These are phyloP conservation scores for Festucalex cinctus DNA, from an alignment of 2,113 vertebrate genomes.

Conservation along the genomic window DNA sequence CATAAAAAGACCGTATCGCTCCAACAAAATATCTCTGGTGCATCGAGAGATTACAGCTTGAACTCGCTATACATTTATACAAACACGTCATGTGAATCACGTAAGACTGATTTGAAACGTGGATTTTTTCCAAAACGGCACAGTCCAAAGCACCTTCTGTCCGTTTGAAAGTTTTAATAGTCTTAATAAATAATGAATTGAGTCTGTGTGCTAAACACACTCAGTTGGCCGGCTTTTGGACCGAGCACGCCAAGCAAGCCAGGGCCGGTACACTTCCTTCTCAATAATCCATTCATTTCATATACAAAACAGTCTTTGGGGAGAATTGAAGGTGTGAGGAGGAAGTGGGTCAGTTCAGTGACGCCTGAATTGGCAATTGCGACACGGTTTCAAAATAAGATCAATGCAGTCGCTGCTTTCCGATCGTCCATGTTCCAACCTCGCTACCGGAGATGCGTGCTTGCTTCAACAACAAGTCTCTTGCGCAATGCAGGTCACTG, in stretches of 20 bases:
- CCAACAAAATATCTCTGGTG: no score
- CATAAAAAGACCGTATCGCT: no score
- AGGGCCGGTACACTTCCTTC: conserved; percentile 51
- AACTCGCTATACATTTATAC: no score
- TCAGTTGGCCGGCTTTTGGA: conserved; percentile 33
- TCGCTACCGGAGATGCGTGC: conserved; percentile 22
- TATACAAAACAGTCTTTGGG: conserved; percentile 35
- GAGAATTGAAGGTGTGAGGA: conserved; percentile 34
- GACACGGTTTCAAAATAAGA: not conserved
- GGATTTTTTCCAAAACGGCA: no score
- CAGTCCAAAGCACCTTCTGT: conserved; percentile 21
- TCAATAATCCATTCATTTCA: conserved; percentile 49
- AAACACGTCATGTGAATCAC: no score
- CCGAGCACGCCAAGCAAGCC: conserved; percentile 41
- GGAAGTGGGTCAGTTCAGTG: conserved; percentile 25
- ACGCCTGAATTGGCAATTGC: not conserved
- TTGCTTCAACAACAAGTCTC: conserved; percentile 10
- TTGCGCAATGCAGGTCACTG: conserved; percentile 30
- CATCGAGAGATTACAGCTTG: no score
- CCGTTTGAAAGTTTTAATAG: conserved; percentile 39
- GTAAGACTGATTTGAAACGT: no score
- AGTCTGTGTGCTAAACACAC: conserved; percentile 39
- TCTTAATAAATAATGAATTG: conserved; percentile 46
- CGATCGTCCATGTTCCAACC: not conserved
- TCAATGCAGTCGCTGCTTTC: not conserved